Conservation (phyloP, 1,140 invertebrate species). For the Rhopalosiphum padi region DNA sequence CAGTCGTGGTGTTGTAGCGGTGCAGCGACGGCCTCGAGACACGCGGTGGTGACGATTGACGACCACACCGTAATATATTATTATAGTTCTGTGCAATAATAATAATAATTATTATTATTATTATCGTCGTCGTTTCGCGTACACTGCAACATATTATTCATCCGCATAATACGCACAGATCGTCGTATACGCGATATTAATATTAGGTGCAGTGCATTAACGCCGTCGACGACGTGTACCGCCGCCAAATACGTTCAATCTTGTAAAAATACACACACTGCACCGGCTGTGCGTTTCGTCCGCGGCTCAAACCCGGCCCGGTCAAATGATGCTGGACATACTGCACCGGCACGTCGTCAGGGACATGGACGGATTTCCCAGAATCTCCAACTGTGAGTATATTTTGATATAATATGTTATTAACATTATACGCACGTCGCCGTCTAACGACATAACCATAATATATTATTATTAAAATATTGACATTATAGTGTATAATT, state of each 20-base stretch:
- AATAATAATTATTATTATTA: background rate
- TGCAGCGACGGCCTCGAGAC: background rate
- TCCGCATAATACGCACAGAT: background rate
- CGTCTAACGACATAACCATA: background rate
- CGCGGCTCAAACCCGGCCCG: background rate
- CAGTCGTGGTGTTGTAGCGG: background rate
- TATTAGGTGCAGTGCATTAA: background rate
- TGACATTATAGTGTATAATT: no score
- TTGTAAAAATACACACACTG: background rate
- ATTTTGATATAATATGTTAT: no score
- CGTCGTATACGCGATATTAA: background rate
- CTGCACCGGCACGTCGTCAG: conserved; percentile 48
- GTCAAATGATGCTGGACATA: conserved; percentile 54
- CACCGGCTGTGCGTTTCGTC: background rate
- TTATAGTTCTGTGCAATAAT: background rate
- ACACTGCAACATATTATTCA: background rate
- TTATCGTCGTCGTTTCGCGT: background rate
- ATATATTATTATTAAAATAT: no score
- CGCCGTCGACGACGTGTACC: background rate
- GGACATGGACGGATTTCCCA: conserved; percentile 55
- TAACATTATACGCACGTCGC: no score
- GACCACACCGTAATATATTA: background rate
- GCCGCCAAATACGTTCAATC: background rate
- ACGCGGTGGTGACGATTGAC: background rate
- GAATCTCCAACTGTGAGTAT: conserved; percentile 40